A percentile compares a stretch with the other conserved stretches of the same genome.
These are phyloP conservation scores for Zaprionus lachaisei DNA, from an alignment of 1,140 invertebrate genomes.

Conservation along the genomic window DNA sequence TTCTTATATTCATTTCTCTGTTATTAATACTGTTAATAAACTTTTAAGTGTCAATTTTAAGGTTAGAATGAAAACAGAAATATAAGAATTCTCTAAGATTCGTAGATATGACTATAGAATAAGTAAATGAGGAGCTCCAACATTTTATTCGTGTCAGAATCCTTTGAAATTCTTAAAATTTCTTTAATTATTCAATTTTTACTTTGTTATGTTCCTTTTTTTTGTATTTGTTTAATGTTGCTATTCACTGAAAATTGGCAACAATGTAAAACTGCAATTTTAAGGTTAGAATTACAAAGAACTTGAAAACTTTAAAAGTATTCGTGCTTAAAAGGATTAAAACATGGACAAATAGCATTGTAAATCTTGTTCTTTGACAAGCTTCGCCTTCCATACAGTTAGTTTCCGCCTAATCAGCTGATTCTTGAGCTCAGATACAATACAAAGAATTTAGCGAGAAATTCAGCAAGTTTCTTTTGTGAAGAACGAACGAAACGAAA, in stretches of 20 bases:
- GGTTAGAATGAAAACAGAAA: too few species aligned
- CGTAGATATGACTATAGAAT: too few species aligned
- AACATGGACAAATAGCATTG: neutral
- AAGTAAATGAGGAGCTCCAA: too few species aligned
- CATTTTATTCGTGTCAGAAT: too few species aligned
- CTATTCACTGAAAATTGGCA: neutral
- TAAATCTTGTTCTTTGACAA: neutral
- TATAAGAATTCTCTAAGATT: too few species aligned
- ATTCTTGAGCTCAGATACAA: neutral
- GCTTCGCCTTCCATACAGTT: neutral
- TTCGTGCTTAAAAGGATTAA: too few species aligned
- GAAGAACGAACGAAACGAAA: constrained; percentile 9
- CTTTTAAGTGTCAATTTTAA: too few species aligned
- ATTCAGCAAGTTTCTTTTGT: constrained; percentile 16
- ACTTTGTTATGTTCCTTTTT: neutral
- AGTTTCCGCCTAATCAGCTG: constrained; percentile 13
- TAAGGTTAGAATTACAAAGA: neutral
- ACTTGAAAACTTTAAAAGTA: neutral
- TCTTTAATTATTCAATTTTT: neutral
- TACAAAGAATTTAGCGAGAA: constrained; percentile 23
- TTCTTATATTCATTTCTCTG: too few species aligned
- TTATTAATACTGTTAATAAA: too few species aligned
- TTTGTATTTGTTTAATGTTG: neutral
- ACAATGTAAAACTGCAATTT: neutral
- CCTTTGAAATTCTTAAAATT: too few species aligned